Evolutionary conservation across 2,113 vertebrate genomes (phyloP).

Genomic region (Pyrgilauda ruficollis): DNA sequence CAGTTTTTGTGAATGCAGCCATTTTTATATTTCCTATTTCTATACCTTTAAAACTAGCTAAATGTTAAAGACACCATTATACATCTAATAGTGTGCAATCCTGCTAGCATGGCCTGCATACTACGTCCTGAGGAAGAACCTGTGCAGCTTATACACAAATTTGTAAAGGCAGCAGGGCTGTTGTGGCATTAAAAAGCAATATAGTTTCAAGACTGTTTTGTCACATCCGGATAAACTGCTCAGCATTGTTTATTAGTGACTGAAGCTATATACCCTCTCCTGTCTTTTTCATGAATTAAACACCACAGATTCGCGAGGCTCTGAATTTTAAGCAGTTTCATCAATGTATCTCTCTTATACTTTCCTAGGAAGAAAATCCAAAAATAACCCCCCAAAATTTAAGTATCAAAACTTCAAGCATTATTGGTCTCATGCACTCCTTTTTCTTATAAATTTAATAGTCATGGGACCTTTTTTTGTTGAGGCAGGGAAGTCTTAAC

Average conservation of each 20-base stretch:
- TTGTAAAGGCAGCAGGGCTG: neutral
- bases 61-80: neutral
- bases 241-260: neutral
- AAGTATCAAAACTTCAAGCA: neutral
- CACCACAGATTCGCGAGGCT: neutral
- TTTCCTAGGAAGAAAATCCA: neutral
- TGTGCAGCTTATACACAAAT: neutral
- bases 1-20: neutral
- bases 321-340: neutral
- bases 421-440: neutral
- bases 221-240: neutral
- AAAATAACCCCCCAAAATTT: fast-evolving
- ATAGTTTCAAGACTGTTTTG: neutral
- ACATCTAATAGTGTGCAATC: neutral
- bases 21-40: neutral
- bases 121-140: neutral
- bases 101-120: neutral
- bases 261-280: neutral
- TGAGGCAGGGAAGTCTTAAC: neutral
- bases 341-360: neutral
- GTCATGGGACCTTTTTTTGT: neutral
- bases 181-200: neutral
- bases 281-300: neutral
- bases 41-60: neutral
- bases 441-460: neutral